Evolutionary conservation across 2,797 vertebrate genomes (phyloP), one percentile per base, ranked within the genome.

Genomic region (Apodemus agrarius): DNA sequence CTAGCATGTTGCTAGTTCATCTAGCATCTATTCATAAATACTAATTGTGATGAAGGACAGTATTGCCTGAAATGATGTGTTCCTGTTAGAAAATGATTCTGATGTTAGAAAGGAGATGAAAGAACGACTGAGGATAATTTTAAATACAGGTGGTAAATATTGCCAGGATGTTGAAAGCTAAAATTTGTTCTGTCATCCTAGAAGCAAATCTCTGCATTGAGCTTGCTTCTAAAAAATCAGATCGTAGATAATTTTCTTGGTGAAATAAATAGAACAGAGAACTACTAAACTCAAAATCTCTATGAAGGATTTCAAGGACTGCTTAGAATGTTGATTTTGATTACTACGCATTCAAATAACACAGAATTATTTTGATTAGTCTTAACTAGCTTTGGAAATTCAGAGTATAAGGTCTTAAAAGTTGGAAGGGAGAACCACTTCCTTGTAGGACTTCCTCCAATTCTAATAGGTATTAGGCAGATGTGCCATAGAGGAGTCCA

Each of bases 71-170:
- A 75, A 89, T 40, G 72, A 75, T 65, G 22, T 89, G 37, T 85
- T 75, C 6, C 29, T 80, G 6, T 91, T 63, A 74, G 76, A 86
- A 96, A 95, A 95, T 89, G 43, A 85, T n/a, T 34, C 69, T 87
- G 54, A 43, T 86, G 16, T 91, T 91, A 81, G 74, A 78, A 92
- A 91, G 57, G 54, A 92, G 54, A 40, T 76, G 16, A 94, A 94
- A 92, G 34, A 89, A 69, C 65, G 3, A 81, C 96, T 91, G 9
- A 63, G 83, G 87, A 26, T 91, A 91, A 92, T 97, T 97, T 93
- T 86, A 93, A 96, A 86, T 93, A 54, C 5, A 69, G 13, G 1
- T 5, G 72, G n/a, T 93, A 84, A 85, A 65, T 81, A 80, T 21
- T 93, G 88, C 40, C 85, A 19, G 87, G 86, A 65, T 93, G 65